These are phyloP conservation scores for Octonoba sinensis DNA, from an alignment of 2,888 invertebrate species.

Conservation along the genomic window DNA sequence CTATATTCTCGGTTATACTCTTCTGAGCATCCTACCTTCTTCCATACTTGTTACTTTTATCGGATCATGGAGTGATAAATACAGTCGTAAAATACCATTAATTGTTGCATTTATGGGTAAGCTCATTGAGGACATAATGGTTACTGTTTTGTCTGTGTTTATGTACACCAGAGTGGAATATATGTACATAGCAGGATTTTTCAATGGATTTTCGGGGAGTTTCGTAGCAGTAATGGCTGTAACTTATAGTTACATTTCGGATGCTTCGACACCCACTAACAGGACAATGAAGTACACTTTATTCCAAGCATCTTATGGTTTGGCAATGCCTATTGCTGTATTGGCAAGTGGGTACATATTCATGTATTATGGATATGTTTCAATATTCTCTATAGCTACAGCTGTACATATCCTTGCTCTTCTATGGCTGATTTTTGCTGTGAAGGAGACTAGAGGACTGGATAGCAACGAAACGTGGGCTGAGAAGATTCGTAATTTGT, in stretches of 20 bases:
- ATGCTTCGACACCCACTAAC: neutral
- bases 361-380: too few relatives aligned
- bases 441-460: constrained; percentile 1
- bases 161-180: neutral
- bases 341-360: too few relatives aligned
- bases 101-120: neutral
- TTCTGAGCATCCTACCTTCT: neutral
- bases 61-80: constrained; percentile 34
- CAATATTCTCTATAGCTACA: too few relatives aligned
- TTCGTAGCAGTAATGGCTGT: neutral
- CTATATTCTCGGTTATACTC: neutral
- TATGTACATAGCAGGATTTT: neutral
- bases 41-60: neutral
- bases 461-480: neutral
- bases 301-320: neutral
- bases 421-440: neutral
- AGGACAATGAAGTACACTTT: neutral
- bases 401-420: too few relatives aligned
- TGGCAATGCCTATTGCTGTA: too few relatives aligned
- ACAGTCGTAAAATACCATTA: constrained; percentile 20
- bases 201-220: constrained; percentile 15
- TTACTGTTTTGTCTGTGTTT: neutral
- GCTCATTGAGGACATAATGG: constrained; percentile 2
- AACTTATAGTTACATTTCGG: constrained; percentile 16
- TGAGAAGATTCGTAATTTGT: constrained; percentile 1